A percentile compares a stretch with the other conserved stretches of the same genome.
These are phyloP conservation scores for Lamellibrachia luymesi DNA, from an alignment of 1,140 invertebrate genomes.

Conservation along the genomic window DNA sequence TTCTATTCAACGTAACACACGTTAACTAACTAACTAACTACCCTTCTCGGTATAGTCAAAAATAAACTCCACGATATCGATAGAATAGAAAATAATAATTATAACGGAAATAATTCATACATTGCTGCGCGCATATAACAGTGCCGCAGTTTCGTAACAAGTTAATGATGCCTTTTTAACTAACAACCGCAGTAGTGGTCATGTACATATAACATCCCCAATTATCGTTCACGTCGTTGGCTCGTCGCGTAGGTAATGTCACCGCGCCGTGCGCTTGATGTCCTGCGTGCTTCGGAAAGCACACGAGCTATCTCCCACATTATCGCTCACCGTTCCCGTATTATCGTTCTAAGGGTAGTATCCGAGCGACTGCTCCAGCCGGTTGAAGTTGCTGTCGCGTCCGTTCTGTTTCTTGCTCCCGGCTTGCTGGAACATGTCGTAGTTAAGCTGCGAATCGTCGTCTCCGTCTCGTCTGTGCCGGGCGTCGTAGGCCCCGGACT, in stretches of 20 bases:
- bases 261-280: neutral
- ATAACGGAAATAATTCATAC: slow-evolving; percentile 1
- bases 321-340: neutral
- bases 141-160: neutral
- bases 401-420: neutral
- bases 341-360: neutral
- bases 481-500: neutral
- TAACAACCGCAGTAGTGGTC: neutral
- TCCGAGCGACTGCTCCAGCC: neutral
- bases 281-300: no score
- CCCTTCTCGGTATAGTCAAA: neutral
- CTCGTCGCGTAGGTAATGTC: neutral
- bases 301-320: no score
- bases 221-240: neutral
- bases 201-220: neutral
- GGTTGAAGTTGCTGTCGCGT: neutral
- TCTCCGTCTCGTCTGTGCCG: neutral
- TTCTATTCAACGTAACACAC: neutral
- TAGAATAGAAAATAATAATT: neutral
- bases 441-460: neutral
- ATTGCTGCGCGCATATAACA: neutral
- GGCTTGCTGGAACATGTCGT: neutral
- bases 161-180: neutral
- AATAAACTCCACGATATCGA: neutral
- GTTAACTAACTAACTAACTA: neutral